Conservation (phyloP, 2,888 invertebrate species). For the Melanargia galathea region DNA sequence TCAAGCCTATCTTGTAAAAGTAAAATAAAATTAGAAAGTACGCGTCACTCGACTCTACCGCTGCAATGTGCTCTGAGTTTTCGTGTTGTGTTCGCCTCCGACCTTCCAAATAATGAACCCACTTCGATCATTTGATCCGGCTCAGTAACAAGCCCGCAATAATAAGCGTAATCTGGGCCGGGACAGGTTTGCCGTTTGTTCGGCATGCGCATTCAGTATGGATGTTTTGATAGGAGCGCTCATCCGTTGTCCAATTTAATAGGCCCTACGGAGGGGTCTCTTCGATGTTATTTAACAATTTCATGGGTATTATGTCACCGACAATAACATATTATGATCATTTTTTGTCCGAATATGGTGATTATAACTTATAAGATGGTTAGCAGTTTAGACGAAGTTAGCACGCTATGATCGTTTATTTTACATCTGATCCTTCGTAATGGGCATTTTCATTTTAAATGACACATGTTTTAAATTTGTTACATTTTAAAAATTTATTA, state of each 20-base stretch:
- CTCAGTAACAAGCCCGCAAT: constrained; percentile 18
- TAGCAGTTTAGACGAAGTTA: too few species aligned
- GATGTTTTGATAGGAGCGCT: constrained; percentile 15
- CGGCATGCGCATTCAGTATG: constrained; percentile 20
- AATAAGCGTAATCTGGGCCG: constrained; percentile 20
- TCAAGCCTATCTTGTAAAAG: too few species aligned
- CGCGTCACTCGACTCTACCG: too few species aligned
- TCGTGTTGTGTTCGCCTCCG: not conserved
- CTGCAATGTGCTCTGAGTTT: not conserved
- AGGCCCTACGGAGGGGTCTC: not conserved
- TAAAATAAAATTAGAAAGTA: too few species aligned
- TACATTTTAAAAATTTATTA: too few species aligned
- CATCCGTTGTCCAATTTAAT: constrained; percentile 9
- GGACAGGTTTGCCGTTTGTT: not conserved
- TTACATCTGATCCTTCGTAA: too few species aligned
- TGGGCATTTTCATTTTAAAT: too few species aligned
- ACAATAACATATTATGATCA: not conserved
- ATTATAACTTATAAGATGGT: too few species aligned
- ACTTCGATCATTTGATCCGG: constrained; percentile 23
- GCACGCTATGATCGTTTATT: too few species aligned
- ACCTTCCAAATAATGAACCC: constrained; percentile 1
- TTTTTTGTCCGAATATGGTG: too few species aligned
- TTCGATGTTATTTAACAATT: constrained; percentile 15
- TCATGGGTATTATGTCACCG: not conserved
- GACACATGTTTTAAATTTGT: too few species aligned